phyloP scores from a whole-genome alignment of 2,113 vertebrate genomes.

The Monarcha castaneiventris region DNA sequence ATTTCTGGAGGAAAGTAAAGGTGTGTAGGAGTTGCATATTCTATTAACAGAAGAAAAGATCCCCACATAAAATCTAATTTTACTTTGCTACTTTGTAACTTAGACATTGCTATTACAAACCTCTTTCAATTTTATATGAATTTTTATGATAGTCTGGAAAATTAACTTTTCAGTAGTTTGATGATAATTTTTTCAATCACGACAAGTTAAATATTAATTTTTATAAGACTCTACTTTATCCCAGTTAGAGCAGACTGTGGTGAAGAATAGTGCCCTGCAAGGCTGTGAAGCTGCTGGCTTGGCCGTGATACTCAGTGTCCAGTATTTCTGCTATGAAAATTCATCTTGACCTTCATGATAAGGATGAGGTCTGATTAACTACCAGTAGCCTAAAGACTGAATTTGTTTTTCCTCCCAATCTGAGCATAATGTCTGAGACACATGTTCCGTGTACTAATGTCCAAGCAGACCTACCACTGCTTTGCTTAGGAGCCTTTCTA shows the following conservation, averaged over 20 bases:
- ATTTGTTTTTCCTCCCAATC: not conserved
- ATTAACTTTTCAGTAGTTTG: not conserved
- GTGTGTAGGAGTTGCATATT: constrained; percentile 6
- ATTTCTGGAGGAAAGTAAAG: not conserved
- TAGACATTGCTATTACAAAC: not conserved
- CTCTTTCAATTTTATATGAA: not conserved
- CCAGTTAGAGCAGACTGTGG: not conserved
- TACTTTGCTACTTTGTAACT: not conserved
- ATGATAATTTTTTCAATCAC: not conserved
- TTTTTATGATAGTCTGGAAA: constrained; percentile 2
- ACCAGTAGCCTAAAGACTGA: not conserved
- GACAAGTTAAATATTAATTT: not conserved
- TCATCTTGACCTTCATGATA: not conserved
- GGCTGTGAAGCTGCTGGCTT: not conserved
- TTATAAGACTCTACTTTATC: not conserved
- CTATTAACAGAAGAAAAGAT: constrained; percentile 14
- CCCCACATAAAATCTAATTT: not conserved
- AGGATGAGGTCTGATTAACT: not conserved
- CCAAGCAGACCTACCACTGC: not conserved
- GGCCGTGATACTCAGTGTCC: not conserved
- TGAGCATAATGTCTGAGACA: not conserved
- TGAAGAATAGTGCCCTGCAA: not conserved
- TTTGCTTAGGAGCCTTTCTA: not conserved
- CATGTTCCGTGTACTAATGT: not conserved
- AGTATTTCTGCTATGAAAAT: not conserved